Percentiles rank a stretch among this genome's conserved stretches.
These are phyloP conservation scores for Nowickia ferox DNA, from an alignment of 2,888 invertebrate species.

Conservation along the genomic window DNA sequence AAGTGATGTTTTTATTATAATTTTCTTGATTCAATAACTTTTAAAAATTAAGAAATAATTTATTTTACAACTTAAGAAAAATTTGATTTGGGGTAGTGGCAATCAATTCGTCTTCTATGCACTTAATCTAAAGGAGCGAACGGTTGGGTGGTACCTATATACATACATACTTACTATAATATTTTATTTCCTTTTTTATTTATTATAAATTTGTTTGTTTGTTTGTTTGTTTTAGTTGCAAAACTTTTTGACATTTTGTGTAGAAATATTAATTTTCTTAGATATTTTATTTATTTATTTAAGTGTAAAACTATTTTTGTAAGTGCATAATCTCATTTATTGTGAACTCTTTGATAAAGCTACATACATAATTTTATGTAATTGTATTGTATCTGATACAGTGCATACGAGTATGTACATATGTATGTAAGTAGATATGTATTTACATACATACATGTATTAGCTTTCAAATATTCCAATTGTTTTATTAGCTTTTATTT, in stretches of 20 bases:
- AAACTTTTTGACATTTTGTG: slow-evolving; percentile 38
- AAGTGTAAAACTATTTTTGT: neutral
- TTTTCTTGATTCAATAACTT: no score
- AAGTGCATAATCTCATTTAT: neutral
- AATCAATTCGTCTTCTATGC: neutral
- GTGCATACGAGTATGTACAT: no score
- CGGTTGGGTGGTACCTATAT: no score
- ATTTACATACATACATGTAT: no score
- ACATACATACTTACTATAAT: neutral
- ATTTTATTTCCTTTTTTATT: neutral
- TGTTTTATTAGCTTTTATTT: neutral
- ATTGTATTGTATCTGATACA: no score
- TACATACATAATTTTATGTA: no score
- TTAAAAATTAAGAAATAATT: neutral
- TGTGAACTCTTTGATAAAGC: neutral
- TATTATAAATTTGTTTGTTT: neutral
- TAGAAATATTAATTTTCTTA: slow-evolving; percentile 1
- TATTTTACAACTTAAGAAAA: neutral
- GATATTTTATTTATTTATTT: neutral
- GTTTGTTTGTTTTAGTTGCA: slow-evolving; percentile 3
- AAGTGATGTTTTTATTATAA: no score
- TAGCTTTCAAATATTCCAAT: neutral
- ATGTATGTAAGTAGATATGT: no score
- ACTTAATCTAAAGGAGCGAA: neutral
- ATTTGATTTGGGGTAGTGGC: neutral